phyloP scores from a whole-genome alignment of 1,140 invertebrate species.

The Caenorhabditis elegans region WBcel235 BX284605.5:12064501-12065000 shows the following conservation, averaged over 20 bases:
- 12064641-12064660: neutral
- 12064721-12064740: neutral
- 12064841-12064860: slow-evolving; percentile 1
- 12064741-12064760: slow-evolving; percentile 4
- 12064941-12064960: no score
- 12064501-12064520: slow-evolving; percentile 11
- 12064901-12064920: slow-evolving; percentile 11
- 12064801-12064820: neutral
- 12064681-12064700: neutral
- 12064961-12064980: neutral
- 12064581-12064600: neutral
- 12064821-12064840: neutral
- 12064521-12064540: neutral
- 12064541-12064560: slow-evolving; percentile 11
- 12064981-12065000: neutral
- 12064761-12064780: no score
- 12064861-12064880: slow-evolving; percentile 3
- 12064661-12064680: slow-evolving; percentile 2
- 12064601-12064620: neutral
- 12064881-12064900: neutral
- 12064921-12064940: neutral
- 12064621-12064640: slow-evolving; percentile 10
- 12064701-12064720: neutral
- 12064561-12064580: neutral
- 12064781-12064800: no score